Base-by-base conservation (phyloP, 2,797 vertebrate genomes). In the Alca torda region DNA sequence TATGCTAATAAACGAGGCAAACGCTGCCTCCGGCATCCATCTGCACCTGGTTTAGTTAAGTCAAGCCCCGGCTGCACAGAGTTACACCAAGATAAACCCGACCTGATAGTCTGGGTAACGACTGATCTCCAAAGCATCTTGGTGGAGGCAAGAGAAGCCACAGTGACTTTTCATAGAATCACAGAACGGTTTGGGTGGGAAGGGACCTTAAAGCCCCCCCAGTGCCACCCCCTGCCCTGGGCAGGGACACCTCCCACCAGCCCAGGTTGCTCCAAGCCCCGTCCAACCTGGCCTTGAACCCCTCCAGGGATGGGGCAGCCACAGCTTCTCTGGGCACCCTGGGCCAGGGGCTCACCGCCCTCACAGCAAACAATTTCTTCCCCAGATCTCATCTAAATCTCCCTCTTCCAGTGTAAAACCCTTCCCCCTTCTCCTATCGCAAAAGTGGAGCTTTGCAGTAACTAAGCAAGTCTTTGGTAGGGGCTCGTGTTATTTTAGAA, bases 401-500 rank as follows among this genome's bases (percentile, higher is more conserved):
- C n/a, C n/a, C 23, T 16, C n/a, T 60, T 37, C 3, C n/a, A 25
- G n/a, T 11, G 11, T 37, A 5, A 60, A 37, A 37, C n/a, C 24
- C 11, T 25, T 59, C n/a, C n/a, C n/a, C 57, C 15, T 60, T 11
- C 9, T 37, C n/a, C 59, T 17, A 24, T 17, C 59, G 2, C 59
- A 7, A 37, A 33, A 26, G 54, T 1, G 0, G 64, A 31, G 67
- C 43, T 67, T 4, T 13, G 72, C 72, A 4, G 43, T 4, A 4
- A 4, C 46, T 24, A 6, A 14, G 9, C 21, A 11, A 21, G 23
- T 2, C 41, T 1, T 6, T 4, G 20, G 11, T 3, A 2, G 8
- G 8, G 0, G 24, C 50, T 60, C 17, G 16, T 1, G 6, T 5
- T 13, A 11, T 10, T 33, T 14, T 6, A 3, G 53, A 6, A 31